Percentiles rank a stretch among this genome's conserved stretches.
These are phyloP conservation scores for Proctacanthus coquilletti DNA, from an alignment of 1,140 invertebrate species.

Conservation along the genomic window DNA sequence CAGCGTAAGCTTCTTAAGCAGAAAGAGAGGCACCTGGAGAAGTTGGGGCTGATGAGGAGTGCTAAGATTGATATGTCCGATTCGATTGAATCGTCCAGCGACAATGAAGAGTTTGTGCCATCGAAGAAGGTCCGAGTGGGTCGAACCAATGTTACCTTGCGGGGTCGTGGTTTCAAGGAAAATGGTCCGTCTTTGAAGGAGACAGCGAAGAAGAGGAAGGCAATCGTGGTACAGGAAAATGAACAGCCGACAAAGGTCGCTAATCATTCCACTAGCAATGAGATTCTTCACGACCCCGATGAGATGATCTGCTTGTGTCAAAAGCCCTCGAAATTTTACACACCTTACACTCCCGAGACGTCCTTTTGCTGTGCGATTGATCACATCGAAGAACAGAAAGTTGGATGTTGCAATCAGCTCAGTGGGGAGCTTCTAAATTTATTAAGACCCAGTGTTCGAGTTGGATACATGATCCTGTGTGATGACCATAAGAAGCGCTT, in stretches of 20 bases:
- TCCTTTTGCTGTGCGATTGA: constrained; percentile 52
- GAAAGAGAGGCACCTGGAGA: constrained; percentile 39
- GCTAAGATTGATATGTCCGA: constrained; percentile 20
- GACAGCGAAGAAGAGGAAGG: not conserved
- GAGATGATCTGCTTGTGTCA: constrained; percentile 25
- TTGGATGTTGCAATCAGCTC: constrained; percentile 62
- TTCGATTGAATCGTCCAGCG: constrained; percentile 20
- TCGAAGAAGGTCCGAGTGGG: constrained; percentile 17
- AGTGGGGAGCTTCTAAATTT: constrained; percentile 37
- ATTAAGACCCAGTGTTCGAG: constrained; percentile 56
- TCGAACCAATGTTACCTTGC: constrained; percentile 22
- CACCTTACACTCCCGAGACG: constrained; percentile 18
- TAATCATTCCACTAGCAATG: too few species aligned
- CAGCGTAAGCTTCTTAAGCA: constrained; percentile 30
- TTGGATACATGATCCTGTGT: constrained; percentile 76
- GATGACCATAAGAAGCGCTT: constrained; percentile 62
- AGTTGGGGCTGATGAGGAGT: constrained; percentile 31
- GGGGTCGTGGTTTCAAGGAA: constrained; percentile 11
- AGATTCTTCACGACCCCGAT: not conserved
- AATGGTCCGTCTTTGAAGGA: constrained; percentile 5
- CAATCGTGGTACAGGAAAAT: not conserved
- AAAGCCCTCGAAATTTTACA: constrained; percentile 24
- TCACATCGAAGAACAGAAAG: constrained; percentile 55
- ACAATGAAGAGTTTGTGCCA: constrained; percentile 28
- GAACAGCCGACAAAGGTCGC: too few species aligned